Evolutionary conservation across 2,888 invertebrate genomes (phyloP).

Genomic region (Buathra laborator): DNA sequence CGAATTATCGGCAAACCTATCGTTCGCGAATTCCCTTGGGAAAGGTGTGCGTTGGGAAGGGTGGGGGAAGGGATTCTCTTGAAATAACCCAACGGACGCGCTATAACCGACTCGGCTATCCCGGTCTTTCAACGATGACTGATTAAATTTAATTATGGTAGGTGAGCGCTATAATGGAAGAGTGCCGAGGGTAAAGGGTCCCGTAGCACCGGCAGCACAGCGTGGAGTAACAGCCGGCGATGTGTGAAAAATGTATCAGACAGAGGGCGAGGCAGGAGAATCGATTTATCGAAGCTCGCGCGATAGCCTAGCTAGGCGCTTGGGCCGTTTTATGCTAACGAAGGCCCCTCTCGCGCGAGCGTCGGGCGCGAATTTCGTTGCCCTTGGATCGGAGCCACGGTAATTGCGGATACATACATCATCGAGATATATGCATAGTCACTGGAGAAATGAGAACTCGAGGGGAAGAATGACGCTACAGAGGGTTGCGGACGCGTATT

Average conservation of each 20-base stretch:
- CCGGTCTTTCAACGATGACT: slow-evolving; percentile 67
- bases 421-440: slow-evolving; percentile 46
- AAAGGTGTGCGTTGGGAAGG: too few species aligned
- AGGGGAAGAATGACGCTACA: slow-evolving; percentile 47
- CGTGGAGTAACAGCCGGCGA: slow-evolving; percentile 59
- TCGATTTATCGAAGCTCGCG: slow-evolving; percentile 66
- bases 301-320: slow-evolving; percentile 25
- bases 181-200: slow-evolving; percentile 15
- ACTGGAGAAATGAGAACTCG: slow-evolving; percentile 58
- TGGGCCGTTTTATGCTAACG: slow-evolving; percentile 61
- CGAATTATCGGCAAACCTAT: slow-evolving; percentile 25
- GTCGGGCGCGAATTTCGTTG: slow-evolving; percentile 57
- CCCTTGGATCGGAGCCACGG: slow-evolving; percentile 69
- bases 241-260: slow-evolving; percentile 69
- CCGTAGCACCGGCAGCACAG: slow-evolving; percentile 48
- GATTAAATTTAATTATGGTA: slow-evolving; percentile 69
- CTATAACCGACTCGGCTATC: slow-evolving; percentile 8
- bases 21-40: background rate
- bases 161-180: slow-evolving; percentile 60
- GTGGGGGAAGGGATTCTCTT: background rate
- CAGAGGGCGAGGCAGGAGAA: slow-evolving; percentile 52
- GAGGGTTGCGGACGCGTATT: slow-evolving; percentile 19
- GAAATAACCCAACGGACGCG: slow-evolving; percentile 10
- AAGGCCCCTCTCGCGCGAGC: slow-evolving; percentile 21
- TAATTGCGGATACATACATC: slow-evolving; percentile 68